These are phyloP conservation scores for Microplitis demolitor DNA, from an alignment of 1,140 invertebrate genomes.

Conservation along the genomic window DNA sequence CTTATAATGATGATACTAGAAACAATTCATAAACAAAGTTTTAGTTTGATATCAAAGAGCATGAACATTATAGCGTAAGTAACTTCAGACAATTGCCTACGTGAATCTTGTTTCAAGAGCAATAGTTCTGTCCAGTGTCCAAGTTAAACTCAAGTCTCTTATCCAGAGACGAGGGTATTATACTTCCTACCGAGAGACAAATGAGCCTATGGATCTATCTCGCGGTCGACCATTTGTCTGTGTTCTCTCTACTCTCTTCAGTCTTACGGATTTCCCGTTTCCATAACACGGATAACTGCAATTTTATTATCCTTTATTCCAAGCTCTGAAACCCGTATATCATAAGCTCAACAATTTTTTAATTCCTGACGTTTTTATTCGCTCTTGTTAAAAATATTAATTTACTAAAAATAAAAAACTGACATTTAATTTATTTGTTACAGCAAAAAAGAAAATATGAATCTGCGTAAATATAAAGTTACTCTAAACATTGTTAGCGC, in stretches of 20 bases:
- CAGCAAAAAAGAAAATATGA: too few species aligned
- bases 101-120: conserved; percentile 36
- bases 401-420: too few species aligned
- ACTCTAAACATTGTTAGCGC: too few species aligned
- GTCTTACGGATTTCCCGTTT: conserved; percentile 1
- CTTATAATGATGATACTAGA: too few species aligned
- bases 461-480: too few species aligned
- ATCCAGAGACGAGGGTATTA: conserved; percentile 38
- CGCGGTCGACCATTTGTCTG: conserved; percentile 32
- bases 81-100: conserved; percentile 14
- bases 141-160: conserved; percentile 34
- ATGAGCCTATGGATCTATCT: conserved; percentile 32
- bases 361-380: too few species aligned
- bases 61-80: conserved; percentile 34
- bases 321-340: neutral
- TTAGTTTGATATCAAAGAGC: too few species aligned
- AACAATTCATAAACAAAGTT: too few species aligned
- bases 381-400: too few species aligned
- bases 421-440: too few species aligned
- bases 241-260: neutral
- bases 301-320: neutral
- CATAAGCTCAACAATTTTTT: neutral
- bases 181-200: conserved; percentile 26
- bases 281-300: neutral
- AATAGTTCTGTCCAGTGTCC: conserved; percentile 28